phyloP scores from a whole-genome alignment of 2,888 invertebrate genomes.

The Yponomeuta cagnagella region DNA sequence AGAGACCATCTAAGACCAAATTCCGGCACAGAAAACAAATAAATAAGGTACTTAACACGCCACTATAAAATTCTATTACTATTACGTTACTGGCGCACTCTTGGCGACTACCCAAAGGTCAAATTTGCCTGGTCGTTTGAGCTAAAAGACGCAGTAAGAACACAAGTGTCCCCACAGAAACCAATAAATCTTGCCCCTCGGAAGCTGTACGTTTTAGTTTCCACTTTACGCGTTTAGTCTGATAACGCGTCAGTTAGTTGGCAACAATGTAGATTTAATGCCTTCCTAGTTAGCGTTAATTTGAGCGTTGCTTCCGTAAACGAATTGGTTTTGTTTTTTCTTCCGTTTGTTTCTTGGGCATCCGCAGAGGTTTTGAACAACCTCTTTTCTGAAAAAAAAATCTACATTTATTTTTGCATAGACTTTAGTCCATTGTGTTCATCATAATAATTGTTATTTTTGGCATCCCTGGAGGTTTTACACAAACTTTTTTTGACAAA shows the following conservation, averaged over 20 bases:
- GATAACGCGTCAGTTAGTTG: conserved; percentile 13
- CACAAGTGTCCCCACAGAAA: conserved; percentile 6
- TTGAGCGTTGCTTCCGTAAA: not conserved
- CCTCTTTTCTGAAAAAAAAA: no score
- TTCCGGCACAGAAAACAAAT: not conserved
- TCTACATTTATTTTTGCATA: no score
- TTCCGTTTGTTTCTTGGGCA: not conserved
- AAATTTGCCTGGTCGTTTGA: not conserved
- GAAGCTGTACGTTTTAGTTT: conserved; percentile 12
- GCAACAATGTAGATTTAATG: conserved; percentile 9
- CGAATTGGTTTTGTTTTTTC: not conserved
- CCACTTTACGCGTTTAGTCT: conserved; percentile 11
- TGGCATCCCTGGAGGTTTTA: no score
- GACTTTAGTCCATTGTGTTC: no score
- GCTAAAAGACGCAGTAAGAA: not conserved
- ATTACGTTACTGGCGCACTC: not conserved
- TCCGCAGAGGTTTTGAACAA: not conserved
- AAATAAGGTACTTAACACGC: not conserved
- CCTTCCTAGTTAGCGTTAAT: not conserved
- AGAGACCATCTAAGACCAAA: not conserved
- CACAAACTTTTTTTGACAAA: no score
- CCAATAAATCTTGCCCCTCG: conserved; percentile 12
- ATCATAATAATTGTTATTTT: no score
- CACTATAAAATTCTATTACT: conserved; percentile 2
- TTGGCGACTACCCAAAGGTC: not conserved